Percentiles rank a stretch among this genome's conserved stretches.
Evolutionary conservation across 2,888 invertebrate genomes (phyloP).

Genomic region (Agrochola litura): DNA sequence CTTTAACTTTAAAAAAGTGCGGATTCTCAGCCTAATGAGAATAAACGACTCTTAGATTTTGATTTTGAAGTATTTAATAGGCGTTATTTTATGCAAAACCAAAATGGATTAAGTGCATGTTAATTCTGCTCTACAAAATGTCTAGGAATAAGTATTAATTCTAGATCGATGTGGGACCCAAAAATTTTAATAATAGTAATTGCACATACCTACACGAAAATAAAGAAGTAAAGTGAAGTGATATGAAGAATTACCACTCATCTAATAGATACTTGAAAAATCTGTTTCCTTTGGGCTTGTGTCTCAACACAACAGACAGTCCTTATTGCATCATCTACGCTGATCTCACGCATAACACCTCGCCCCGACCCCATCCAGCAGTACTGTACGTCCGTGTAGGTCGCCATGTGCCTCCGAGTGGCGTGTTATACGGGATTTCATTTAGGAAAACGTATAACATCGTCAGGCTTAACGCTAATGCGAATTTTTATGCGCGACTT

Average conservation of each 20-base stretch:
- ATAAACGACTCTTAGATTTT: not conserved
- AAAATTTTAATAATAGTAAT: not conserved
- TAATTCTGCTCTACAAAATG: not conserved
- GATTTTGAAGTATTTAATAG: not conserved
- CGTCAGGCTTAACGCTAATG: slow-evolving; percentile 86
- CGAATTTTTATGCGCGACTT: slow-evolving; percentile 86
- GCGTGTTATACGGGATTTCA: slow-evolving; percentile 89
- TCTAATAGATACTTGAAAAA: not conserved
- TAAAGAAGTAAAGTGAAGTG: not conserved
- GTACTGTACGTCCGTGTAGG: slow-evolving; percentile 56
- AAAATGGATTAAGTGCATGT: not conserved
- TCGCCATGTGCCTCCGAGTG: slow-evolving; percentile 85
- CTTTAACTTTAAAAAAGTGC: not conserved
- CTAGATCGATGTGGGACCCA: not conserved
- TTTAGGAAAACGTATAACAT: slow-evolving; percentile 89
- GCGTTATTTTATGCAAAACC: not conserved
- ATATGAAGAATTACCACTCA: not conserved
- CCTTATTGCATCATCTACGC: slow-evolving; percentile 15
- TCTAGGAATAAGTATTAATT: not conserved
- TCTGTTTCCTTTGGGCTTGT: not conserved
- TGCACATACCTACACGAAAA: too few relatives aligned
- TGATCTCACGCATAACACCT: slow-evolving; percentile 9
- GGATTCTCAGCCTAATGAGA: not conserved
- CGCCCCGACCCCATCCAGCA: slow-evolving; percentile 68
- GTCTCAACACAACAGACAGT: not conserved